Base-by-base conservation (phyloP, 2,113 vertebrate genomes). In the Mus spicilegus region DNA sequence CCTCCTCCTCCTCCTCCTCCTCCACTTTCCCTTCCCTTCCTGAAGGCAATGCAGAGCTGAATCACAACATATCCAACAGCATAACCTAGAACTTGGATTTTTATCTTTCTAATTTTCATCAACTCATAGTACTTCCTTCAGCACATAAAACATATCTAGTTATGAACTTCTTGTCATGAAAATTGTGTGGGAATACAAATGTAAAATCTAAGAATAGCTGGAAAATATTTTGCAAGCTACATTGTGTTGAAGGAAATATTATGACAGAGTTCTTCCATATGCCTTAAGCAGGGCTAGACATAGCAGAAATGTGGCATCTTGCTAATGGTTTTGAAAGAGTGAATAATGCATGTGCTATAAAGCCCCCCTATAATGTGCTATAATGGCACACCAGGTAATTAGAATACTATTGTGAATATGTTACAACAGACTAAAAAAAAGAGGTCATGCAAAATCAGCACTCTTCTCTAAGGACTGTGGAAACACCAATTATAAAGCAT, bases 161-260 rank as follows among this genome's bases (percentile, higher is more conserved):
- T 39, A 86, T 81, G 39, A 92, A 67, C n/a, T 93, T 67, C 10
- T 72, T 85, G 24, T 73, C 30, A 17, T 81, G n/a, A 91, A 91
- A 86, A 93, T 51, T 86, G 49, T 87, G 39, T 85, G 42, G n/a
- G 1, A 8, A 67, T 67, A 76, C 22, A 30, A 90, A 17, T 70
- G 24, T 36, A 93, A 85, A 81, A 54, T 87, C 56, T 72, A 46
- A 7, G 90, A 93, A 65, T 77, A 84, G 16, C 36, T 88, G n/a
- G 82, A 36, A 91, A 89, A 80, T 75, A 51, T 51, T 93, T 87
- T 91, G 19, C 17, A 87, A 89, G 51, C 24, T 76, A 13, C 7
- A 75, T 76, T 65, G 14, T 76, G 30, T 95, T 87, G 51, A 94
- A 24, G 54, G 73, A 92, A 86, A 70, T 86, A 86, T 78, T 93